Evolutionary conservation across 37 sponge, comb jelly and placozoan species (phyloP).

Genomic region (Cliona cf. orientalis): DNA sequence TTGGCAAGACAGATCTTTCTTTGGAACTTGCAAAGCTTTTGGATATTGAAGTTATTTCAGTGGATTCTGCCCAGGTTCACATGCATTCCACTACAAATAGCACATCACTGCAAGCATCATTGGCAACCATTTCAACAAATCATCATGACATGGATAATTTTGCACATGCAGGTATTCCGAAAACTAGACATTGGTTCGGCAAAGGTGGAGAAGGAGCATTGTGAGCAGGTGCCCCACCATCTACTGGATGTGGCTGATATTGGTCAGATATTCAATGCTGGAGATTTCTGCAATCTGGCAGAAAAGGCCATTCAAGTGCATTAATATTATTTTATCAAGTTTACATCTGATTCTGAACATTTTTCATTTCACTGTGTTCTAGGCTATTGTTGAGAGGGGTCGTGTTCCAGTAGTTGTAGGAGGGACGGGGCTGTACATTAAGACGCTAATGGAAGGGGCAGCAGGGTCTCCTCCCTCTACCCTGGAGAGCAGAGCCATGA

Average conservation of each 20-base stretch:
- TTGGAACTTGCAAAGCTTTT: conserved; percentile 73
- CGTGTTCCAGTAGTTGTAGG: conserved; percentile 95
- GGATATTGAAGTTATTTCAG: conserved; percentile 93
- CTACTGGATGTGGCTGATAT: conserved; percentile 66
- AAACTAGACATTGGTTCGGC: conserved; percentile 76
- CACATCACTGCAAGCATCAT: too few relatives aligned
- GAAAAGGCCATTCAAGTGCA: conserved; percentile 54
- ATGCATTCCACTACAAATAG: too few relatives aligned
- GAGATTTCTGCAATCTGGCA: conserved; percentile 51
- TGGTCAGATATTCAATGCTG: conserved; percentile 46
- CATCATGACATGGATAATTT: background rate
- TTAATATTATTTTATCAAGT: background rate
- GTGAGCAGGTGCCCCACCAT: conserved; percentile 54
- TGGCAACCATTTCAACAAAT: background rate
- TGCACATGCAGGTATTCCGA: conserved; percentile 54
- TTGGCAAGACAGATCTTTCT: conserved; percentile 95
- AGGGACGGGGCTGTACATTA: conserved; percentile 92
- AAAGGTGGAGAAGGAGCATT: conserved; percentile 34
- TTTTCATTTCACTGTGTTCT: background rate
- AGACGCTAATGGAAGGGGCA: conserved; percentile 61
- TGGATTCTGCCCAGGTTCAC: conserved; percentile 93
- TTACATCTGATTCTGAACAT: background rate
- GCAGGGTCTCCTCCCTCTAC: conserved; percentile 63
- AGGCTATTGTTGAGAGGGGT: conserved; percentile 65
- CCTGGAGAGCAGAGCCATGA: conserved; percentile 36